A percentile compares a stretch with the other conserved stretches of the same genome.
These are phyloP conservation scores for Callospermophilus lateralis DNA, from an alignment of 2,113 vertebrate genomes.

Conservation along the genomic window DNA sequence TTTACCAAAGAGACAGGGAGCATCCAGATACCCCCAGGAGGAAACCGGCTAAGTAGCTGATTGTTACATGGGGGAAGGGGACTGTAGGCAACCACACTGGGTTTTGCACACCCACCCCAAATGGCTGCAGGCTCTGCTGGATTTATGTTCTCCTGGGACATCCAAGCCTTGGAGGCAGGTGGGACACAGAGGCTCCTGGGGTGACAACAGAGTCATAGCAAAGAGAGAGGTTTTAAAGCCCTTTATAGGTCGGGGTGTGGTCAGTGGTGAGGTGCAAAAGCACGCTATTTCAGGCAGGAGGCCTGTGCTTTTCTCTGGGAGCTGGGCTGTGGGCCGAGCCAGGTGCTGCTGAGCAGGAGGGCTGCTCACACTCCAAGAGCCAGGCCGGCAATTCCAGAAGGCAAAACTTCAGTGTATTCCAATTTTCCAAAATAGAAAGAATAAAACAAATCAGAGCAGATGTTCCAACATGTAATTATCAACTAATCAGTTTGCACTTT, in stretches of 20 bases:
- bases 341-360: constrained; percentile 71
- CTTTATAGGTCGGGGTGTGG: not conserved
- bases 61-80: rapidly evolving
- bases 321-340: constrained; percentile 71
- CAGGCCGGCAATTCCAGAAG: constrained; percentile 71
- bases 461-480: constrained; percentile 84
- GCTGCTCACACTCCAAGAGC: constrained; percentile 46
- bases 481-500: constrained; percentile 77
- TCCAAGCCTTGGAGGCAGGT: not conserved
- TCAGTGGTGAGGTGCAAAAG: not conserved
- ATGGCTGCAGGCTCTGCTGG: not conserved
- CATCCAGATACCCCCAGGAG: not conserved
- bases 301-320: not conserved
- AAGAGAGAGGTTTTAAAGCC: not conserved
- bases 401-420: constrained; percentile 77
- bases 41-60: not conserved
- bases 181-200: not conserved
- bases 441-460: constrained; percentile 84
- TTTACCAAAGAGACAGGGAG: not conserved
- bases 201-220: not conserved
- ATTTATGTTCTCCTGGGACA: not conserved
- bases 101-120: not conserved
- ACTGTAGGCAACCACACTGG: rapidly evolving
- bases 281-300: not conserved
- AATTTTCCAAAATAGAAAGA: constrained; percentile 81